Evolutionary conservation across 1,140 invertebrate genomes (phyloP).

Genomic region (Cardiocondyla obscurior): DNA sequence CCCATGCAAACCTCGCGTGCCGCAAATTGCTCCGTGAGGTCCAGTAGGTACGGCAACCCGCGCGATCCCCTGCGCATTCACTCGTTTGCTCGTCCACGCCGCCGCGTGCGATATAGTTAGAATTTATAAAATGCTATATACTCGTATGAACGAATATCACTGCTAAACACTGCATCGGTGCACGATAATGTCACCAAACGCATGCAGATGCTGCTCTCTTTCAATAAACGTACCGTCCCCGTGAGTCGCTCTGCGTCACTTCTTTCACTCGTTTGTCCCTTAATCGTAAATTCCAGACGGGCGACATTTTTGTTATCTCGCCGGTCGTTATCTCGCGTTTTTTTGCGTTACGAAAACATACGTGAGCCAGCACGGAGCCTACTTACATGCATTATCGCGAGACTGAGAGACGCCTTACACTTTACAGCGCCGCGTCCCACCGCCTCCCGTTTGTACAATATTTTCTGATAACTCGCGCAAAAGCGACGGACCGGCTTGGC

Average conservation of each 20-base stretch:
- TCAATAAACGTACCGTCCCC: slow-evolving; percentile 12
- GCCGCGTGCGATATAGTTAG: slow-evolving; percentile 22
- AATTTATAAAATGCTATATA: slow-evolving; percentile 28
- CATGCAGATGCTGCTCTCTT: slow-evolving; percentile 12
- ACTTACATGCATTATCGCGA: not conserved
- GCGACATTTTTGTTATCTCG: slow-evolving; percentile 29
- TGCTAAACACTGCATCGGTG: slow-evolving; percentile 14
- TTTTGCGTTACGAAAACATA: not conserved
- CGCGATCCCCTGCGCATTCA: slow-evolving; percentile 68
- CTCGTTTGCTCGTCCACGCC: slow-evolving; percentile 66
- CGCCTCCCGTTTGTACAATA: not conserved
- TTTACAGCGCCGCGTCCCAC: not conserved
- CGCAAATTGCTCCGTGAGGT: slow-evolving; percentile 76
- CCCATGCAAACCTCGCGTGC: slow-evolving; percentile 75
- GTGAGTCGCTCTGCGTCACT: slow-evolving; percentile 3
- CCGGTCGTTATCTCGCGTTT: not conserved
- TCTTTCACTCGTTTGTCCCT: slow-evolving; percentile 19
- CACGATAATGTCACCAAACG: slow-evolving; percentile 22
- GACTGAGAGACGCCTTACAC: not conserved
- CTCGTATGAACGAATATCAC: not conserved
- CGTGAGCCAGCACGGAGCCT: not conserved
- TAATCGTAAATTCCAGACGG: slow-evolving; percentile 10
- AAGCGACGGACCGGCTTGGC: not conserved
- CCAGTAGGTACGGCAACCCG: slow-evolving; percentile 67
- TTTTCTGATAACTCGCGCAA: slow-evolving; percentile 13